A percentile compares a stretch with the other conserved stretches of the same genome.
phyloP scores from a whole-genome alignment of 2,888 invertebrate genomes.

The Lagria hirta region DNA sequence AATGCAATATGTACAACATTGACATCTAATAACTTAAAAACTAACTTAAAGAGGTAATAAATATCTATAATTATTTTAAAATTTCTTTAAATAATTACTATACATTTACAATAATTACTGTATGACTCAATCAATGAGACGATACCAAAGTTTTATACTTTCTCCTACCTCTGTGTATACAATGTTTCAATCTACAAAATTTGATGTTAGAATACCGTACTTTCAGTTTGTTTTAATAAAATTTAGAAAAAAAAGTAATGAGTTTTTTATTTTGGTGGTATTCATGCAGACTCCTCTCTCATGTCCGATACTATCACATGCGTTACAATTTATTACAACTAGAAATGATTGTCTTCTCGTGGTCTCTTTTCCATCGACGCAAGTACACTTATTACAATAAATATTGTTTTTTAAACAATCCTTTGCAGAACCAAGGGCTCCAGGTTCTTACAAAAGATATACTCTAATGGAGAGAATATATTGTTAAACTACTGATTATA shows the following conservation, averaged over 20 bases:
- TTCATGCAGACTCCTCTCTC: no score
- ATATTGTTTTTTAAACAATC: no score
- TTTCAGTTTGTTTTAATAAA: constrained; percentile 18
- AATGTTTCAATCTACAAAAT: constrained; percentile 16
- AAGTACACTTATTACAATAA: constrained; percentile 13
- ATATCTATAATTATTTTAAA: constrained; percentile 33
- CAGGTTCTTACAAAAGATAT: constrained; percentile 26
- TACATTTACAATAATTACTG: constrained; percentile 30
- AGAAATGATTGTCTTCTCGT: constrained; percentile 19
- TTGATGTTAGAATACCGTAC: constrained; percentile 24
- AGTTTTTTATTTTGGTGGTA: no score
- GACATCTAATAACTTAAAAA: constrained; percentile 47
- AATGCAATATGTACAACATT: constrained; percentile 52
- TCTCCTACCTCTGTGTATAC: constrained; percentile 19
- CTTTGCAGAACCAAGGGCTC: constrained; percentile 35
- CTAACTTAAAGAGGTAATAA: constrained; percentile 38
- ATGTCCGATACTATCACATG: no score
- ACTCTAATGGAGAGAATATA: constrained; percentile 13
- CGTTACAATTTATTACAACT: no score
- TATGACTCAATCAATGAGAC: constrained; percentile 14
- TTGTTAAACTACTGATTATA: constrained; percentile 7
- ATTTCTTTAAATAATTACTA: constrained; percentile 33
- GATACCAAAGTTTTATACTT: constrained; percentile 18
- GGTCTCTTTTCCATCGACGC: constrained; percentile 13
- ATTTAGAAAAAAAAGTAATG: no score